A percentile compares a stretch with the other conserved stretches of the same genome.
Conservation (phyloP, 2,888 invertebrate species). For the Phragmatobia fuliginosa region DNA sequence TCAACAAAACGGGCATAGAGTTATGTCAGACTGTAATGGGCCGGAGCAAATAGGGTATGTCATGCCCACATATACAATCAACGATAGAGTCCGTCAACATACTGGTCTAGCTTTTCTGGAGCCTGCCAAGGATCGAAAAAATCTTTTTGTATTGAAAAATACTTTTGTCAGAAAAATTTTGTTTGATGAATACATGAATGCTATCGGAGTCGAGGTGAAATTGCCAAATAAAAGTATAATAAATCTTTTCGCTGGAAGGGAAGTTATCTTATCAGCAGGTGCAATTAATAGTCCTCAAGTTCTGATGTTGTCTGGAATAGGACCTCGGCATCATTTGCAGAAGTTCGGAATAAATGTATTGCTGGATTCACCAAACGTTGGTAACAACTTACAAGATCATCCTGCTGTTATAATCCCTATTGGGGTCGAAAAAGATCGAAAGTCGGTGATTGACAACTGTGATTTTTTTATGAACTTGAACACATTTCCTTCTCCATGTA, state of each 20-base stretch:
- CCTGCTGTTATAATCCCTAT: constrained; percentile 47
- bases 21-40: constrained; percentile 59
- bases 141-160: constrained; percentile 60
- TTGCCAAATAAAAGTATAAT: constrained; percentile 43
- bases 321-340: constrained; percentile 61
- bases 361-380: constrained; percentile 61
- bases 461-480: constrained; percentile 38
- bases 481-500: constrained; percentile 51
- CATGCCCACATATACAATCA: constrained; percentile 51
- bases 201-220: constrained; percentile 59
- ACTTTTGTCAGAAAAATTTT: constrained; percentile 49
- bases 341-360: constrained; percentile 55
- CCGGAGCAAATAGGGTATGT: constrained; percentile 57
- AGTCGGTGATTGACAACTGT: constrained; percentile 43
- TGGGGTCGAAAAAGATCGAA: constrained; percentile 36
- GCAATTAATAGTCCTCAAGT: constrained; percentile 67
- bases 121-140: constrained; percentile 52
- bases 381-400: constrained; percentile 65
- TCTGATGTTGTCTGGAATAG: constrained; percentile 72
- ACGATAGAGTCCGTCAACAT: constrained; percentile 58
- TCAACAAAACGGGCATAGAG: constrained; percentile 56
- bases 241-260: constrained; percentile 54
- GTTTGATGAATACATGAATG: constrained; percentile 39
- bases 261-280: constrained; percentile 69
- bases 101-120: constrained; percentile 56